Percentiles rank a stretch among this genome's conserved stretches.
phyloP scores from a whole-genome alignment of 2,888 invertebrate species.

The Magallana nippona region DNA sequence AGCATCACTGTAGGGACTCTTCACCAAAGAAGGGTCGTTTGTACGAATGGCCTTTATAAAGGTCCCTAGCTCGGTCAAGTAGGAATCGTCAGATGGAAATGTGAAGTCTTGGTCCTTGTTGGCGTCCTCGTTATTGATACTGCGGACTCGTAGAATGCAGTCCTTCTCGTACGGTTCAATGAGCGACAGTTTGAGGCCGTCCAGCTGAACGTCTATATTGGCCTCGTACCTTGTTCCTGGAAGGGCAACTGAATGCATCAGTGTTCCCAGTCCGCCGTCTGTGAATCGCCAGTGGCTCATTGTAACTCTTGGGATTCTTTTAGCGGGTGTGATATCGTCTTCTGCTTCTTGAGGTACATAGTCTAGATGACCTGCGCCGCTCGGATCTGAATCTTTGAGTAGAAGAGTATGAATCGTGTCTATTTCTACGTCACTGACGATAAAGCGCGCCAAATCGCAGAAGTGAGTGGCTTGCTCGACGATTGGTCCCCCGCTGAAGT shows the following conservation, averaged over 20 bases:
- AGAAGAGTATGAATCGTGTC: conserved; percentile 43
- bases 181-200: conserved; percentile 49
- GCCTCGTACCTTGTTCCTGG: conserved; percentile 52
- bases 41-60: conserved; percentile 48
- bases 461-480: conserved; percentile 53
- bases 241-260: conserved; percentile 51
- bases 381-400: conserved; percentile 46
- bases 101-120: conserved; percentile 49
- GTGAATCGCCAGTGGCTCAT: conserved; percentile 50
- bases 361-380: conserved; percentile 44
- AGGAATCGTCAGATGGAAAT: conserved; percentile 48
- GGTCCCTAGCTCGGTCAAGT: conserved; percentile 45
- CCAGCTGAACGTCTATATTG: conserved; percentile 51
- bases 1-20: conserved; percentile 50
- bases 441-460: conserved; percentile 49
- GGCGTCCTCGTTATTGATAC: conserved; percentile 42
- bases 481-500: conserved; percentile 51
- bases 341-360: conserved; percentile 39
- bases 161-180: conserved; percentile 50
- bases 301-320: conserved; percentile 48
- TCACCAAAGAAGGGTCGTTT: conserved; percentile 43
- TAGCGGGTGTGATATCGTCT: conserved; percentile 39
- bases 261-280: conserved; percentile 45
- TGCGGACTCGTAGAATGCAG: conserved; percentile 49
- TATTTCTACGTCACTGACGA: conserved; percentile 49